Evolutionary conservation across 2,888 invertebrate species (phyloP).

Genomic region (Epistrophella euchroma): DNA sequence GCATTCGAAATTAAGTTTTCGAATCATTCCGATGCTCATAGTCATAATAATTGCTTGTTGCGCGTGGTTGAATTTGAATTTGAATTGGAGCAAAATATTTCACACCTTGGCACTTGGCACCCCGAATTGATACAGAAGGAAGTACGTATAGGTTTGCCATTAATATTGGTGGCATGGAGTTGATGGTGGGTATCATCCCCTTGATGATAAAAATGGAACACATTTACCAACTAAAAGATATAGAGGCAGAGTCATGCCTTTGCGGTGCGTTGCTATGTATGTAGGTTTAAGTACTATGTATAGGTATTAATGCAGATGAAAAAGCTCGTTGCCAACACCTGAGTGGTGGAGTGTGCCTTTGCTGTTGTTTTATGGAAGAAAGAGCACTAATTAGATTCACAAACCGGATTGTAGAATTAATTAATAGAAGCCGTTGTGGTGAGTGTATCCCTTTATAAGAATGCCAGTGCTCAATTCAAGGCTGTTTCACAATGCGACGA

Average conservation of each 20-base stretch:
- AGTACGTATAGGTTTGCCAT: neutral
- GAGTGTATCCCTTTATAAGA: conserved; percentile 56
- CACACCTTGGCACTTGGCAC: conserved; percentile 9
- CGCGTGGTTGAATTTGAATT: conserved; percentile 61
- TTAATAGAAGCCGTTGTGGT: conserved; percentile 64
- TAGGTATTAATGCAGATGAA: conserved; percentile 56
- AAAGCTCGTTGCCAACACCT: conserved; percentile 52
- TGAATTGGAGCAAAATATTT: conserved; percentile 46
- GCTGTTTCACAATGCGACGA: too few species aligned
- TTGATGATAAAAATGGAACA: conserved; percentile 29
- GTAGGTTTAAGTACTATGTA: too few species aligned
- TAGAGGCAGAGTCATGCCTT: too few species aligned
- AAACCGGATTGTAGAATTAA: conserved; percentile 58
- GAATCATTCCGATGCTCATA: conserved; percentile 65
- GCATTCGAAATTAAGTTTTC: conserved; percentile 67
- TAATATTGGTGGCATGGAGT: neutral
- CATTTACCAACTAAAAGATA: conserved; percentile 48
- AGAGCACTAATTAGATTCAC: conserved; percentile 58
- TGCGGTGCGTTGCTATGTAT: too few species aligned
- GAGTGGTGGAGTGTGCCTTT: conserved; percentile 1
- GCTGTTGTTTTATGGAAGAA: conserved; percentile 4
- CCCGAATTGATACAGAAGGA: neutral
- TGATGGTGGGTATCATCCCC: neutral
- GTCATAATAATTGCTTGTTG: conserved; percentile 73
- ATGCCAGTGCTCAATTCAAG: conserved; percentile 55